Conservation (phyloP, 2,797 vertebrate genomes). For the Gymnoscopelus microlampas region DNA sequence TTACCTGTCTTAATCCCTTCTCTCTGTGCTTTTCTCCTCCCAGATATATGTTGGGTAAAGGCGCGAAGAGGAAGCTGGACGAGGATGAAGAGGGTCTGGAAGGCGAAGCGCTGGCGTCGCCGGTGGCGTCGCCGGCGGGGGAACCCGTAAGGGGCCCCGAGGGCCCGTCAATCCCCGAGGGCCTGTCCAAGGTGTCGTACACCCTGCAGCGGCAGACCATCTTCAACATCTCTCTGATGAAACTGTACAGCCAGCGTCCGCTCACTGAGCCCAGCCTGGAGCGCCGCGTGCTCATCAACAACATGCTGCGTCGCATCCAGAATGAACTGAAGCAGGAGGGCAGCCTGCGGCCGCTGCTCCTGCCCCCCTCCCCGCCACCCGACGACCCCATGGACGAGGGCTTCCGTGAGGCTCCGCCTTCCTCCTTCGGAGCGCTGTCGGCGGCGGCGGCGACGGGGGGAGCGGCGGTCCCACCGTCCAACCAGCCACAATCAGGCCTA, state of each 20-base stretch:
- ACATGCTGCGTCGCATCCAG: conserved; percentile 97
- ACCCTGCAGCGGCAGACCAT: conserved; percentile 98
- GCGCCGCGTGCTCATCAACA: conserved; percentile 97
- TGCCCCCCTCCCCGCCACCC: conserved; percentile 85
- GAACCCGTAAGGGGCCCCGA: conserved; percentile 73
- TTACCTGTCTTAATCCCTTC: neutral
- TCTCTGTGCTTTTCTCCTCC: conserved; percentile 35
- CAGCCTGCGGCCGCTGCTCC: conserved; percentile 87
- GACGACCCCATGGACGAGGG: conserved; percentile 86
- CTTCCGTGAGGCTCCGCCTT: conserved; percentile 88
- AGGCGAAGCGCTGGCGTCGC: conserved; percentile 93
- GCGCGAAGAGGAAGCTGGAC: conserved; percentile 98
- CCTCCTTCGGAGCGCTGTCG: conserved; percentile 82
- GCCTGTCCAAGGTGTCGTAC: conserved; percentile 96
- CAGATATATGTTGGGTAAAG: conserved; percentile 99
- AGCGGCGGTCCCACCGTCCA: conserved; percentile 75
- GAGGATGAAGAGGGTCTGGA: conserved; percentile 99
- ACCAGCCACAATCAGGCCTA: conserved; percentile 74
- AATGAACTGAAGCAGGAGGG: conserved; percentile 97
- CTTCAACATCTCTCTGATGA: conserved; percentile 99
- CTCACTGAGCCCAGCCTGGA: conserved; percentile 94
- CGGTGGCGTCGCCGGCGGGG: conserved; percentile 76
- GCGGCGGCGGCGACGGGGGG: conserved; percentile 64
- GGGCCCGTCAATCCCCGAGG: conserved; percentile 71
- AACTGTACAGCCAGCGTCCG: conserved; percentile 94